Evolutionary conservation across 1,140 invertebrate species (phyloP).

Genomic region (Caerostris extrusa): DNA sequence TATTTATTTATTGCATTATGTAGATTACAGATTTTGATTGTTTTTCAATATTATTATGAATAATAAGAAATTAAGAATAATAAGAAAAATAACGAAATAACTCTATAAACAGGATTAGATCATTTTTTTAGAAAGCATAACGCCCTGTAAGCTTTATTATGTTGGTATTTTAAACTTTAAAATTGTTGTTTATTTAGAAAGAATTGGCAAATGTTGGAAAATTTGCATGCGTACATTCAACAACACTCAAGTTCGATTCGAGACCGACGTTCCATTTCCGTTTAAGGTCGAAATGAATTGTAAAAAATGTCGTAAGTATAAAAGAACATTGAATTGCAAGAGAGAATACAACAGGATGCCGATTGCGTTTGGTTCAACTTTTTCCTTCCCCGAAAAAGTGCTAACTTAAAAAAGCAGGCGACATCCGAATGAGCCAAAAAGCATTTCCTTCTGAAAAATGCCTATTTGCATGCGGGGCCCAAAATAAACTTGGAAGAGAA

Average conservation of each 20-base stretch:
- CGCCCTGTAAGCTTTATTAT: too few species aligned
- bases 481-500: constrained; percentile 25
- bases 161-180: too few species aligned
- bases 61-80: too few species aligned
- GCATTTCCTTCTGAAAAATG: not conserved
- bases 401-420: not conserved
- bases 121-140: too few species aligned
- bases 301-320: not conserved
- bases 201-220: too few species aligned
- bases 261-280: not conserved
- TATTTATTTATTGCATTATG: too few species aligned
- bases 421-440: not conserved
- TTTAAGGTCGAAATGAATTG: not conserved
- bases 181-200: too few species aligned
- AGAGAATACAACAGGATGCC: constrained; percentile 6
- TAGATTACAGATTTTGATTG: too few species aligned
- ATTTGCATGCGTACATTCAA: too few species aligned
- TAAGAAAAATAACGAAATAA: too few species aligned
- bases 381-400: not conserved
- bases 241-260: not conserved
- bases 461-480: constrained; percentile 46
- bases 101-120: too few species aligned
- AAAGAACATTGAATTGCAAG: not conserved
- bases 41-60: too few species aligned
- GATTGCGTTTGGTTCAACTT: not conserved